These are phyloP conservation scores for Camptogramma bilineatum DNA, from an alignment of 2,888 invertebrate species.

Conservation along the genomic window DNA sequence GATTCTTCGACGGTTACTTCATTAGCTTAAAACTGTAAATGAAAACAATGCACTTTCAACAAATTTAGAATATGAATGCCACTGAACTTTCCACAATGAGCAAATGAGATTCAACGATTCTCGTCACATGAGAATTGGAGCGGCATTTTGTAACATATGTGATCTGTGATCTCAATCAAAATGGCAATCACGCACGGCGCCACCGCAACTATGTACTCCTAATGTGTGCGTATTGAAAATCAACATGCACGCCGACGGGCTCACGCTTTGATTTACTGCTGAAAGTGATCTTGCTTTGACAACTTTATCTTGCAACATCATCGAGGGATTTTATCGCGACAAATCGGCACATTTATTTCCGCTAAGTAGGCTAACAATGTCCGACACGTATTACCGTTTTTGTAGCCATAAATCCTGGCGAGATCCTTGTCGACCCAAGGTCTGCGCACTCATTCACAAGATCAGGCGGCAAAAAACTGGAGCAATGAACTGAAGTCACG, in stretches of 20 bases:
- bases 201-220: constrained; percentile 67
- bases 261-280: constrained; percentile 63
- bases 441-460: constrained; percentile 80
- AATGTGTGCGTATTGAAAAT: constrained; percentile 77
- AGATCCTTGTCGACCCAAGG: constrained; percentile 73
- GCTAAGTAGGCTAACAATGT: constrained; percentile 48
- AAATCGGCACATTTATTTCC: constrained; percentile 46
- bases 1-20: constrained; percentile 73
- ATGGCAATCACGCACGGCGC: constrained; percentile 79
- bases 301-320: constrained; percentile 50
- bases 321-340: constrained; percentile 48
- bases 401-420: constrained; percentile 67
- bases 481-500: constrained; percentile 83
- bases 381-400: constrained; percentile 58
- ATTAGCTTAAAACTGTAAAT: constrained; percentile 63
- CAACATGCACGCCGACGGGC: constrained; percentile 66
- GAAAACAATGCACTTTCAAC: constrained; percentile 43
- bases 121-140: constrained; percentile 75
- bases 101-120: constrained; percentile 49
- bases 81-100: constrained; percentile 38
- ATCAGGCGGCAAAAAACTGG: constrained; percentile 81
- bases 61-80: constrained; percentile 26
- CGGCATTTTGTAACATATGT: constrained; percentile 78
- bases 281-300: constrained; percentile 56
- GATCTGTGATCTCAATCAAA: constrained; percentile 68